phyloP scores from a whole-genome alignment of 2,888 invertebrate genomes.

The Timema cristinae region DNA sequence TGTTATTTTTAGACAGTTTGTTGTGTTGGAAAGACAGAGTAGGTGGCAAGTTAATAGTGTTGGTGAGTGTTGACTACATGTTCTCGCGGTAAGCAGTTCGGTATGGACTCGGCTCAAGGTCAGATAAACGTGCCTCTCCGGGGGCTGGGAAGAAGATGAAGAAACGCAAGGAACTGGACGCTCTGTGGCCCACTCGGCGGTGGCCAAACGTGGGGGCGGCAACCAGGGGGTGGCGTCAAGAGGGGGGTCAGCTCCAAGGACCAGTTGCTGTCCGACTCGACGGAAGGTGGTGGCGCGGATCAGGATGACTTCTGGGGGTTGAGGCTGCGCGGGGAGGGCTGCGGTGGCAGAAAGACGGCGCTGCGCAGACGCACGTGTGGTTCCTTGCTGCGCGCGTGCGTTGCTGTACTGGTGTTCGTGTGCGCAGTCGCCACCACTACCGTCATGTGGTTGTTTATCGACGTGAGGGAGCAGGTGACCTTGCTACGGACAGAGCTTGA shows the following conservation, averaged over 20 bases:
- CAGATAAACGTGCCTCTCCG: constrained; percentile 60
- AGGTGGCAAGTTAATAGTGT: background rate
- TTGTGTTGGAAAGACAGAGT: background rate
- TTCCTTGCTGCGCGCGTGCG: constrained; percentile 53
- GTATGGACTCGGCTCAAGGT: constrained; percentile 48
- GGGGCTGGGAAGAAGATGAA: constrained; percentile 69
- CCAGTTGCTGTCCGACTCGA: constrained; percentile 59
- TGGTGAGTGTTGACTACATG: no score
- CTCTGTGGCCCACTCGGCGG: constrained; percentile 55
- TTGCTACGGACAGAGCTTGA: constrained; percentile 61
- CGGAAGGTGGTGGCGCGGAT: constrained; percentile 45
- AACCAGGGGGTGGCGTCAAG: constrained; percentile 33
- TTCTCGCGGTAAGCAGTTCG: no score
- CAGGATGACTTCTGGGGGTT: no score
- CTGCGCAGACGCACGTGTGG: constrained; percentile 27
- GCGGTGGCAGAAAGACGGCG: constrained; percentile 17
- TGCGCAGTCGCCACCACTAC: constrained; percentile 62
- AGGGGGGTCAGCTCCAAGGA: constrained; percentile 45
- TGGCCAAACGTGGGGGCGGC: constrained; percentile 27
- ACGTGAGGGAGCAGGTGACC: constrained; percentile 61
- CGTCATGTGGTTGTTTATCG: constrained; percentile 64
- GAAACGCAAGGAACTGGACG: constrained; percentile 71
- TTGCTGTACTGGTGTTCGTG: constrained; percentile 57
- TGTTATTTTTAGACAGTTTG: no score
- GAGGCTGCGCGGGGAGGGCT: constrained; percentile 28